Percentiles rank a stretch among this genome's conserved stretches.
Conservation (phyloP, 2,888 invertebrate genomes). For the Alloplasta piceator region DNA sequence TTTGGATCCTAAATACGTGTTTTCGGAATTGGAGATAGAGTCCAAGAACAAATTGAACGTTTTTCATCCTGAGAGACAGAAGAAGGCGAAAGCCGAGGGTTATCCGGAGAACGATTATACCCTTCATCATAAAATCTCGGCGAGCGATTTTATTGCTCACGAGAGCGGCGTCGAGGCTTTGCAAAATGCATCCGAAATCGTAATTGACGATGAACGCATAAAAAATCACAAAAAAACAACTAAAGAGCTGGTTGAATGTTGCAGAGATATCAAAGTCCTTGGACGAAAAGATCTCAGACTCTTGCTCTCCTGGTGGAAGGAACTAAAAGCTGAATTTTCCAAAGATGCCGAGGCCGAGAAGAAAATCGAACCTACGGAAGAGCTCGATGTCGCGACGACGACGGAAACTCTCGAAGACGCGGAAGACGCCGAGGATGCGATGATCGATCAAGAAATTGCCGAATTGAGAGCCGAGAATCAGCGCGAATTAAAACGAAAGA, state of each 20-base stretch:
- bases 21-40: slow-evolving; percentile 94
- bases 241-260: slow-evolving; percentile 94
- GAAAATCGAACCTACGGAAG: slow-evolving; percentile 81
- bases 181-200: slow-evolving; percentile 90
- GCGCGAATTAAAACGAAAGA: slow-evolving; percentile 90
- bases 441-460: slow-evolving; percentile 86
- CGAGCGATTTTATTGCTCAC: slow-evolving; percentile 91
- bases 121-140: slow-evolving; percentile 90
- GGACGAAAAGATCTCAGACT: slow-evolving; percentile 95
- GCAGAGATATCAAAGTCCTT: slow-evolving; percentile 98
- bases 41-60: slow-evolving; percentile 88
- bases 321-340: slow-evolving; percentile 86
- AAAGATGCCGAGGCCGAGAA: slow-evolving; percentile 72
- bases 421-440: slow-evolving; percentile 86
- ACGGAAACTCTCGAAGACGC: slow-evolving; percentile 81
- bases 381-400: slow-evolving; percentile 76
- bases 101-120: slow-evolving; percentile 96
- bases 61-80: slow-evolving; percentile 90
- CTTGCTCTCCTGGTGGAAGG: slow-evolving; percentile 94
- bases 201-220: slow-evolving; percentile 91
- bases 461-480: slow-evolving; percentile 89
- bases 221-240: slow-evolving; percentile 92
- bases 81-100: slow-evolving; percentile 94
- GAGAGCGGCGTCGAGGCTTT: slow-evolving; percentile 92
- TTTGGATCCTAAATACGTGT: slow-evolving; percentile 96